Evolutionary conservation across 2,113 vertebrate genomes (phyloP), one percentile per base, ranked within the genome.

Genomic region (Mustela lutreola): DNA sequence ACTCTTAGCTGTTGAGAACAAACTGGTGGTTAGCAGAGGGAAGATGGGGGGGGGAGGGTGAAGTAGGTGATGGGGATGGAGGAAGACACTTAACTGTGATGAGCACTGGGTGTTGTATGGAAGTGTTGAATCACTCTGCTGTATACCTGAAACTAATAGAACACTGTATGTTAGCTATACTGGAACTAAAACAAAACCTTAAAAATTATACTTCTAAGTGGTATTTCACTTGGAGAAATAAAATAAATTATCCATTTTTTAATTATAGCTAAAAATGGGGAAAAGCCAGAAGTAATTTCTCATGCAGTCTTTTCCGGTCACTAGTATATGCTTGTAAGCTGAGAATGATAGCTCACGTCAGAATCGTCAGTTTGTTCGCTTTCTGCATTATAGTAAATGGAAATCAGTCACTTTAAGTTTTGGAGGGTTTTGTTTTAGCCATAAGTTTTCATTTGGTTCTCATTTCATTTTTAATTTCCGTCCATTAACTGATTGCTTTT

Each of bases 401-500:
- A 89, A 91, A 81, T 85, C 11, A 67, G 4, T 50, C 81, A 85
- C 58, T 83, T 83, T 97, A 82, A 18, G 56, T 92, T 97, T 76
- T 63, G 5, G 9, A 63, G 5, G 4, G 87, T 88, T 90, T 53
- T 19, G 0, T 89, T 75, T 82, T 96, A 78, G 39, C 42, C 2
- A 7, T 84, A 88, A 93, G 60, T 48, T 93, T n/a, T 86, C 45
- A 39, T 95, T 94, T 95, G 36, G 19, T 95, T 97, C 22, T 48
- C 42, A 48, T 78, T 48, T 78, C 4, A 93, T 80, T 70, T 96
- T 85, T 53, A 53, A 79, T 89, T 65, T 96, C 70, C 45, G 65
- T 42, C 45, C 96, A 62, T 95, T 91, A 89, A 95, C 56, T 96
- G 53, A 94, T 86, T 92, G 31, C 45, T 96, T 98, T 97, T 63